Evolutionary conservation across 2,113 vertebrate species (phyloP), one percentile per base, ranked within the genome.

Genomic region (Coreoperca whiteheadi): DNA sequence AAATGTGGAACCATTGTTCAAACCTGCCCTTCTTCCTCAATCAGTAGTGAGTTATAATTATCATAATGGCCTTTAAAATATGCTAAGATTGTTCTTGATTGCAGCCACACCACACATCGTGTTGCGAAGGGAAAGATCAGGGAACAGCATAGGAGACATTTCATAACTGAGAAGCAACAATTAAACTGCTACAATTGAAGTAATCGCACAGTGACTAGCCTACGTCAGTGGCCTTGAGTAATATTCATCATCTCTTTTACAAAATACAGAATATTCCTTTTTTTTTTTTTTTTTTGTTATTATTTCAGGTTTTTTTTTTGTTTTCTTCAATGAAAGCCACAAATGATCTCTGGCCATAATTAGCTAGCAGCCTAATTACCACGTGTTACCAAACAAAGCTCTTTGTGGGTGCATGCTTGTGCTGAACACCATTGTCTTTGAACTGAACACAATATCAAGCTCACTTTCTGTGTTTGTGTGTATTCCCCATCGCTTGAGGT

Each of bases 341-440:
- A 69, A 34, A 86, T 87, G 78, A 74, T 91, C 69, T 56, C 51
- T 28, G 74, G 12, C 77, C 76, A 72, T 56, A 4, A 74, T 85
- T 84, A 89, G 64, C 63, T 18, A 50, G 10, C 39, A 59, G 82
- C 53, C 41, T 85, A 87, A 89, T 91, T 90, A 92, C 81, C 64
- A 79, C 48, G 83, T 80, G 48, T 46, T n/a, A n/a, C 64, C 74
- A 85, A 89, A 87, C 84, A 83, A 77, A 85, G 71, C 83, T 67
- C 34, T 46, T 39, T 67, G 79, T 85, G 70, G 56, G 34, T 61
- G 69, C 77, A 15, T 72, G 70, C 81, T 80, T 71, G 48, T 51
- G 20, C 46, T n/a, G 41, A 84, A 57, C 37, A 32, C 15, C 21
- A 74, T 46, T 30, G 50, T 72, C 48, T 69, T 51, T 46, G 53